Evolutionary conservation across 2,888 invertebrate species (phyloP).

Genomic region (Nasonia oneida): DNA sequence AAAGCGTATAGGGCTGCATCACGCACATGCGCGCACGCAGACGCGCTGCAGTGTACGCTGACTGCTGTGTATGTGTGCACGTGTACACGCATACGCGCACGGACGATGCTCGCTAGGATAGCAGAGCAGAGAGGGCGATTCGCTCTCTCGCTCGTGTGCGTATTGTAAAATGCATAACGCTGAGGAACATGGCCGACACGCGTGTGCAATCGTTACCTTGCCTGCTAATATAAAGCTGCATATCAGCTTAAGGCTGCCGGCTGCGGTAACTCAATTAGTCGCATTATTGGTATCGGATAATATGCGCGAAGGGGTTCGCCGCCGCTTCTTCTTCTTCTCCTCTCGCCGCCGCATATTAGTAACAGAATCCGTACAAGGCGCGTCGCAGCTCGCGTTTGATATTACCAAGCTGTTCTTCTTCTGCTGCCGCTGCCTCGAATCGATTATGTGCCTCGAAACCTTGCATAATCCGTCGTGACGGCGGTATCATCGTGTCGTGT

Average conservation of each 20-base stretch:
- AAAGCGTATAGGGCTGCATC: constrained; percentile 41
- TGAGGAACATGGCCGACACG: constrained; percentile 24
- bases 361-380: constrained; percentile 78
- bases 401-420: constrained; percentile 73
- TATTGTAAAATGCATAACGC: neutral
- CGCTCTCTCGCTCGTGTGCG: neutral
- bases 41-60: too few relatives aligned
- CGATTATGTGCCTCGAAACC: constrained; percentile 60
- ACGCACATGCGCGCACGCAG: constrained; percentile 6
- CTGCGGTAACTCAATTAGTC: constrained; percentile 76
- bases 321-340: constrained; percentile 27
- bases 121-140: neutral
- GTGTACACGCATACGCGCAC: neutral
- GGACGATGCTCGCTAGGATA: neutral
- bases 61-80: too few relatives aligned
- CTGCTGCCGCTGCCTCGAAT: constrained; percentile 24
- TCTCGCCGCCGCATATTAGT: constrained; percentile 61
- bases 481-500: neutral
- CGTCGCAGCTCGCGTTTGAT: constrained; percentile 77
- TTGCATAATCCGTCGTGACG: constrained; percentile 49
- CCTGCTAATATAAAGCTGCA: constrained; percentile 75
- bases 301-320: constrained; percentile 78
- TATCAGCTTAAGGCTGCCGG: constrained; percentile 76
- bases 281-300: constrained; percentile 80
- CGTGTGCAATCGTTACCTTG: constrained; percentile 68